Evolutionary conservation across 2,113 vertebrate species (phyloP), one percentile per base, ranked within the genome.

Genomic region (Thalassarche chlororhynchos): DNA sequence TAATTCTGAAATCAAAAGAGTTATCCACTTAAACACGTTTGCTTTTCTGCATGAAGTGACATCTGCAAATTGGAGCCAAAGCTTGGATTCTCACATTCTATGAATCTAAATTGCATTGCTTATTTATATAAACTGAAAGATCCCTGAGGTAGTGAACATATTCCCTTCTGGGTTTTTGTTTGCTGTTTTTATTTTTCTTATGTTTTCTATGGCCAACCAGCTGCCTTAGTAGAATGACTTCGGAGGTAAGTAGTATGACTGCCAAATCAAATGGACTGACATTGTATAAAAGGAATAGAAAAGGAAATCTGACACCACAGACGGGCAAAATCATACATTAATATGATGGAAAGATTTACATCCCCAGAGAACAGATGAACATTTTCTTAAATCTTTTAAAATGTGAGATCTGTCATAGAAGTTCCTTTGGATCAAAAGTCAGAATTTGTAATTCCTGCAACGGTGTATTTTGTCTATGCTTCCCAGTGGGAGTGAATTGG

Each of bases 401-500:
- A 78, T 70, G 6, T 3, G 18, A 75, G n/a, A 52, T 54, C 28
- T 54, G 14, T 74, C 47, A 16, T 6, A 44, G 60, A 49, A 44
- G 31, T 77, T 87, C 17, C 12, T 87, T 61, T 84, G 69, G 28
- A 47, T 89, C 64, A 62, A 36, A 89, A 93, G 19, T 49, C 28
- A 55, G 77, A 58, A 87, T 87, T 5, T 65, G 17, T 42, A 84
- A 51, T 91, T 96, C 69, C 68, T 84, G 47, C 87, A 65, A 25
- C 6, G 34, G 24, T 89, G n/a, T 25, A 3, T 83, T 90, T 88
- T 85, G 24, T 26, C 36, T 8, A 0, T 64, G 44, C 54, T 86
- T 91, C 89, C 93, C 89, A 62, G 85, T 8, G n/a, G 77, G 94
- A 91, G 44, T 60, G 86, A 97, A 97, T 87, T 87, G 89, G 83